phyloP scores from a whole-genome alignment of 2,888 invertebrate species.

The Nomada fabriciana region DNA sequence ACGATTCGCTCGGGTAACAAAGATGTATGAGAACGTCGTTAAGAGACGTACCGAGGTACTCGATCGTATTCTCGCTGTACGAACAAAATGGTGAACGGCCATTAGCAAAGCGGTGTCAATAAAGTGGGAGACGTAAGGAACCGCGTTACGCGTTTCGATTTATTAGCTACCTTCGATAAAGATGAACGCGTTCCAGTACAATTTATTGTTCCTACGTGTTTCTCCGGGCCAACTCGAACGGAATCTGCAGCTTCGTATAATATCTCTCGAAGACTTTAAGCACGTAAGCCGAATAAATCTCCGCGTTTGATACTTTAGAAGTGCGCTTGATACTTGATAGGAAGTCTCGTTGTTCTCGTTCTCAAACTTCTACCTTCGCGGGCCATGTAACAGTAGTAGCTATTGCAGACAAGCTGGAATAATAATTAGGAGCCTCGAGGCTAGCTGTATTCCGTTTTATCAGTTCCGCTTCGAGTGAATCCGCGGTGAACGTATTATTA shows the following conservation, averaged over 20 bases:
- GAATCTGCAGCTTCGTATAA: constrained; percentile 46
- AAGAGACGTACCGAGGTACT: neutral
- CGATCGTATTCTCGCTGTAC: neutral
- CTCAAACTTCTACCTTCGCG: constrained; percentile 1
- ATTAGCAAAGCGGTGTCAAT: constrained; percentile 45
- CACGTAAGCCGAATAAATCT: constrained; percentile 55
- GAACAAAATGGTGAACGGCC: constrained; percentile 4
- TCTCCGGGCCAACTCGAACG: constrained; percentile 21
- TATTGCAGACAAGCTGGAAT: neutral
- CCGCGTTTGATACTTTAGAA: constrained; percentile 42
- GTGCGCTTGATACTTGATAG: constrained; percentile 39
- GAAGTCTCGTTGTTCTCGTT: constrained; percentile 17
- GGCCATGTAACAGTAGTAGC: neutral
- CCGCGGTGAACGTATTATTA: constrained; percentile 4
- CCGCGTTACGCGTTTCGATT: constrained; percentile 31
- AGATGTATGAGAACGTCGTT: constrained; percentile 15
- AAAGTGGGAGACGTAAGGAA: constrained; percentile 7
- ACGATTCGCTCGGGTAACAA: neutral
- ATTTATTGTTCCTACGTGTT: constrained; percentile 55
- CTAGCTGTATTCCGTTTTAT: constrained; percentile 7
- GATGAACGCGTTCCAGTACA: constrained; percentile 37
- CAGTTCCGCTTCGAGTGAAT: neutral
- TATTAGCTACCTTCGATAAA: constrained; percentile 13
- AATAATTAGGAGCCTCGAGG: constrained; percentile 4
- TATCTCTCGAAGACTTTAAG: constrained; percentile 33